Evolutionary conservation across 2,113 vertebrate genomes (phyloP).

Genomic region (Protobothrops flavoviridis): DNA sequence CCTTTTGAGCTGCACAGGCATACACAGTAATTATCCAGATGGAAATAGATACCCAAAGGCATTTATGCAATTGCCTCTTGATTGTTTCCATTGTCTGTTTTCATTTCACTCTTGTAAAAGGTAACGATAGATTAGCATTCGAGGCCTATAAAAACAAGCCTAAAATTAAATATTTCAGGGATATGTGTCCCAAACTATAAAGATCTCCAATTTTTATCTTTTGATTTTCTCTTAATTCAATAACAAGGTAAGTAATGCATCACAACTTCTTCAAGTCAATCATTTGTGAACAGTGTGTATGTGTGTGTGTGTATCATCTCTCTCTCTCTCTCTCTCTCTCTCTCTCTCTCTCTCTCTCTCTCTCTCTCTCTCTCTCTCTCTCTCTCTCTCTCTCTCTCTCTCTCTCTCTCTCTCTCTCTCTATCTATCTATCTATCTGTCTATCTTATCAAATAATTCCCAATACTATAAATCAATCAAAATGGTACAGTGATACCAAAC

Average conservation of each 20-base stretch:
- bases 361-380: too few species aligned
- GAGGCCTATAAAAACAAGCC: slow-evolving; percentile 24
- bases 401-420: too few species aligned
- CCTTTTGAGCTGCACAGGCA: slow-evolving; percentile 15
- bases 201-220: not conserved
- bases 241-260: not conserved
- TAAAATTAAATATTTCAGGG: slow-evolving; percentile 7
- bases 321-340: too few species aligned
- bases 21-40: slow-evolving; percentile 24
- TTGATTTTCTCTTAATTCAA: not conserved
- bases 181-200: slow-evolving; percentile 10
- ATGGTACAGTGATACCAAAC: not conserved
- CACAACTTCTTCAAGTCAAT: not conserved
- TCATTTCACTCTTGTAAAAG: slow-evolving; percentile 33
- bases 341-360: too few species aligned
- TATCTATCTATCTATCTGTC: too few species aligned
- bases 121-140: slow-evolving; percentile 14
- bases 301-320: not conserved
- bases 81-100: slow-evolving; percentile 32
- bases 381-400: too few species aligned
- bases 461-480: not conserved
- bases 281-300: slow-evolving; percentile 8
- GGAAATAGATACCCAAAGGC: slow-evolving; percentile 20
- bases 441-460: not conserved
- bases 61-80: not conserved